Conservation (phyloP, 2,888 invertebrate species). For the Thumatha senex region DNA sequence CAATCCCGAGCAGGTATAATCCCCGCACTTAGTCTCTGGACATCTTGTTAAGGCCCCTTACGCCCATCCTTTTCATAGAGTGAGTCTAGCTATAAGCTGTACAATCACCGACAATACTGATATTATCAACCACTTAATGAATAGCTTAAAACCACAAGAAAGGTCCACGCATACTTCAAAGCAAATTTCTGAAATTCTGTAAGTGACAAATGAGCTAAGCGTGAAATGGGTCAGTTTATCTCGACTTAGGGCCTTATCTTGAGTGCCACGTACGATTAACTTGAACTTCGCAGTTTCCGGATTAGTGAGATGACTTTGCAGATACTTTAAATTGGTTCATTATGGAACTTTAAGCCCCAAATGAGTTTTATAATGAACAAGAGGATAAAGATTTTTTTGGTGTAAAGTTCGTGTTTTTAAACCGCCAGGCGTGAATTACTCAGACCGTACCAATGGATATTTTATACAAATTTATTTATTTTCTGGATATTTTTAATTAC, state of each 20-base stretch:
- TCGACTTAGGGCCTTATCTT: constrained; percentile 9
- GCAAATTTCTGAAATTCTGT: neutral
- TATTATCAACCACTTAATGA: neutral
- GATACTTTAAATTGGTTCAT: constrained; percentile 20
- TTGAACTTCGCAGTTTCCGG: constrained; percentile 9
- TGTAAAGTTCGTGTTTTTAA: neutral
- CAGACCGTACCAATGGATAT: neutral
- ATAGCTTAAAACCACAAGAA: neutral
- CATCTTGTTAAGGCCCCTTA: too few relatives aligned
- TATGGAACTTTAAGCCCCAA: constrained; percentile 14
- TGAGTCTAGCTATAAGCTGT: too few relatives aligned
- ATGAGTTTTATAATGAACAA: constrained; percentile 21
- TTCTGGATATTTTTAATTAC: too few relatives aligned
- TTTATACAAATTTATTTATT: neutral
- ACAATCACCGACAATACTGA: neutral
- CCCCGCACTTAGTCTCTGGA: too few relatives aligned
- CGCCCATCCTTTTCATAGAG: too few relatives aligned
- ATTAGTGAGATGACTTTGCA: constrained; percentile 17
- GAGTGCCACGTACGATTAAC: constrained; percentile 15
- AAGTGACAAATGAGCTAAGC: constrained; percentile 11
- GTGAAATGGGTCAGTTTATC: constrained; percentile 13
- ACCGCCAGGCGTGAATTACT: neutral
- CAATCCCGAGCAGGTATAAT: too few relatives aligned
- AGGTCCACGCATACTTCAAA: neutral
- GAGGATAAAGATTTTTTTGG: constrained; percentile 5